Evolutionary conservation across 2,113 vertebrate species (phyloP).

Genomic region (Camelus bactrianus): DNA sequence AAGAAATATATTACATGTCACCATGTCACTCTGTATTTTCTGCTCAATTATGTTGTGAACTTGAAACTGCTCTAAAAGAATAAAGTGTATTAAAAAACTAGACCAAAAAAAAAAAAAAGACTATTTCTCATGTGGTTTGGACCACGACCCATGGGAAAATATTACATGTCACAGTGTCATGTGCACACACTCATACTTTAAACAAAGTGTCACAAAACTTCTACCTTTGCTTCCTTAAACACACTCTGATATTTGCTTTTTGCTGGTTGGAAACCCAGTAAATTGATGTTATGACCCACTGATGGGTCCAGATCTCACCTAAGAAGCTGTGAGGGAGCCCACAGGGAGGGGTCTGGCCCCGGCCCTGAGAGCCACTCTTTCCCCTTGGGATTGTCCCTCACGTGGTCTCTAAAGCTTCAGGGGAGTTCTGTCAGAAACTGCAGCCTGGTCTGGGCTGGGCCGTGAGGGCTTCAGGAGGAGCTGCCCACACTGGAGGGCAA

Average conservation of each 20-base stretch:
- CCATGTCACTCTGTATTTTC: no score
- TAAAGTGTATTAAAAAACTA: no score
- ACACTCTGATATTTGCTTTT: not conserved
- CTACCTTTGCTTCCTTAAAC: constrained; percentile 16
- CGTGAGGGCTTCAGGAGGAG: not conserved
- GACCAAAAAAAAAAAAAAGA: no score
- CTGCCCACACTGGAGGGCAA: not conserved
- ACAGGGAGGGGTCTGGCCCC: not conserved
- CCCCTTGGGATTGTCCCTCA: not conserved
- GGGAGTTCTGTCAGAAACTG: not conserved
- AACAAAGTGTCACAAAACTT: not conserved
- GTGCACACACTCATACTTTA: not conserved
- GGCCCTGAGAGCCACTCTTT: not conserved
- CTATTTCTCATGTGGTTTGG: not conserved
- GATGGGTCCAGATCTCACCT: not conserved
- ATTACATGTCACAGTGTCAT: not conserved
- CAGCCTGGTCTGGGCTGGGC: not conserved
- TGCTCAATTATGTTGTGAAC: no score
- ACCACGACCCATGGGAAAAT: not conserved
- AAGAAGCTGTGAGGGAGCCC: not conserved
- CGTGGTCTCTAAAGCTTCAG: not conserved
- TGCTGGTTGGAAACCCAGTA: not conserved
- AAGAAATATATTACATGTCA: not conserved
- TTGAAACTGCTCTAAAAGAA: no score
- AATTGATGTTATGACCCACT: not conserved